Conservation (phyloP, 2,888 invertebrate genomes). For the Thymelicus sylvestris region DNA sequence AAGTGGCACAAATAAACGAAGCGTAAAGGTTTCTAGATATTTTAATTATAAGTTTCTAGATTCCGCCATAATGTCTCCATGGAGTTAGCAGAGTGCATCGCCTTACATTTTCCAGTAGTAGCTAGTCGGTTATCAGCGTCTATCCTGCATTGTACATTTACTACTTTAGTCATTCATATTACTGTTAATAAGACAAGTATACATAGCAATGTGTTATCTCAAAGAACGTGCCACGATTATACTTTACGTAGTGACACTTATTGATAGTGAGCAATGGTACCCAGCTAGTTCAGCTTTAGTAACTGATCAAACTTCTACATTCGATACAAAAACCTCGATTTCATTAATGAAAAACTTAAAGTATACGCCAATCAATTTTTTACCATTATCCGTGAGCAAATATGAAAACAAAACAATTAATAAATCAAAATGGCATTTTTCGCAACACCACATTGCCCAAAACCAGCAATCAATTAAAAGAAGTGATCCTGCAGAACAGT, state of each 20-base stretch:
- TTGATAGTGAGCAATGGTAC: slow-evolving; percentile 32
- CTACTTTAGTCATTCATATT: neutral
- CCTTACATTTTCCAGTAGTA: neutral
- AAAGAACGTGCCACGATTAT: slow-evolving; percentile 5
- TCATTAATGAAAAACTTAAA: neutral
- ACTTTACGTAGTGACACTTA: neutral
- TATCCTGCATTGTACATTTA: neutral
- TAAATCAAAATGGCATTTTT: slow-evolving; percentile 4
- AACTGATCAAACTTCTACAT: neutral
- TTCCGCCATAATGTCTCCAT: slow-evolving; percentile 63
- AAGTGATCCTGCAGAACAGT: neutral
- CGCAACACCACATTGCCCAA: neutral
- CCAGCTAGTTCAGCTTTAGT: slow-evolving; percentile 20
- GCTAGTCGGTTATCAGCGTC: neutral
- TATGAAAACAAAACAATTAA: neutral
- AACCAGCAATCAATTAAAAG: neutral
- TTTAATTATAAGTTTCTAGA: slow-evolving; percentile 57
- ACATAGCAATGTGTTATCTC: slow-evolving; percentile 4
- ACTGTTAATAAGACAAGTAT: too few species aligned
- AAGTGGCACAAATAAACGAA: slow-evolving; percentile 62
- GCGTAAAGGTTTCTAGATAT: slow-evolving; percentile 70
- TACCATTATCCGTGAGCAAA: neutral
- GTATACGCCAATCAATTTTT: slow-evolving; percentile 1
- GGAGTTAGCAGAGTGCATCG: slow-evolving; percentile 29
- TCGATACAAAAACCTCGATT: neutral